Percentiles rank a stretch among this genome's conserved stretches.
phyloP scores from a whole-genome alignment of 2,888 invertebrate genomes.

The Julus scanicus region DNA sequence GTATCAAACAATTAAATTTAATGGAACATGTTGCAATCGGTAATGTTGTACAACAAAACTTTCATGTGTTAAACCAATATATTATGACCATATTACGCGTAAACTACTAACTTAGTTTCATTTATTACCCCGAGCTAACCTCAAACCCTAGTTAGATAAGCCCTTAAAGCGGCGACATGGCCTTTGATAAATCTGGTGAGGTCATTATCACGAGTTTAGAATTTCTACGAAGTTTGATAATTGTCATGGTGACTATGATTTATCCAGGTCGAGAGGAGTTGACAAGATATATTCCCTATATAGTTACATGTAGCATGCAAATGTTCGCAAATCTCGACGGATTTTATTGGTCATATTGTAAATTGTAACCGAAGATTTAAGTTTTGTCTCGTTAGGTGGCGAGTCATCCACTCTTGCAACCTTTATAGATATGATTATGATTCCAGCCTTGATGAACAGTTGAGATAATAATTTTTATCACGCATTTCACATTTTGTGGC shows the following conservation, averaged over 20 bases:
- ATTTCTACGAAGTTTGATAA: neutral
- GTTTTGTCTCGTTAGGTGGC: neutral
- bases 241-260: neutral
- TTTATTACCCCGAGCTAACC: neutral
- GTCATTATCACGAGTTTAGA: neutral
- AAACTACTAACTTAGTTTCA: neutral
- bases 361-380: neutral
- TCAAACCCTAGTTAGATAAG: constrained; percentile 25
- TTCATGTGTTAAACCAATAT: neutral
- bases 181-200: neutral
- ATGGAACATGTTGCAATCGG: neutral
- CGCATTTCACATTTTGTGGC: neutral
- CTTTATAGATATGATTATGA: neutral
- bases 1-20: too few relatives aligned
- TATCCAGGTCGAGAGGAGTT: neutral
- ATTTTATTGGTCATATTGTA: neutral
- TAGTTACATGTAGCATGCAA: neutral
- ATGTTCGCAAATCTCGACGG: neutral
- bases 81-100: neutral
- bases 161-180: neutral
- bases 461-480: neutral
- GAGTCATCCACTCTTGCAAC: neutral
- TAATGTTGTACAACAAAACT: neutral
- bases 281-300: neutral
- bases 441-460: neutral